Evolutionary conservation across 1,140 invertebrate species (phyloP).

Genomic region (Gryon sp.): DNA sequence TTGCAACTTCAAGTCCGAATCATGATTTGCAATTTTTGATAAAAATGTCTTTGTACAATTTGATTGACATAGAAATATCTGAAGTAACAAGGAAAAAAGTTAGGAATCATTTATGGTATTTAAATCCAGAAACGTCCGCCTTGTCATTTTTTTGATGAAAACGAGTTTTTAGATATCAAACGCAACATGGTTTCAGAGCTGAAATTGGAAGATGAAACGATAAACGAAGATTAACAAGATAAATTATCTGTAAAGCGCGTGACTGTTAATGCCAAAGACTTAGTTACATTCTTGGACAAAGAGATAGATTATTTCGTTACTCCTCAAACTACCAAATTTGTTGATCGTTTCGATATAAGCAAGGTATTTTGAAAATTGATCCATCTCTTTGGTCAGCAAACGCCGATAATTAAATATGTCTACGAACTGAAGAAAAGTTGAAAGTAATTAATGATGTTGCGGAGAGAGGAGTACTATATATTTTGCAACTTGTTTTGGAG

Average conservation of each 20-base stretch:
- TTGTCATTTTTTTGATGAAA: slow-evolving; percentile 33
- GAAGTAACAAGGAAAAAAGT: slow-evolving; percentile 8
- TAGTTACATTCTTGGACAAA: not conserved
- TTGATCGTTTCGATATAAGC: not conserved
- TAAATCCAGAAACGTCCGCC: slow-evolving; percentile 10
- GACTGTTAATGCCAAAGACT: not conserved
- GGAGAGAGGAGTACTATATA: slow-evolving; percentile 42
- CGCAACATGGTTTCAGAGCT: slow-evolving; percentile 16
- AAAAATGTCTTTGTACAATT: not conserved
- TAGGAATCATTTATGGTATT: slow-evolving; percentile 35
- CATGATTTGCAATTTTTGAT: slow-evolving; percentile 2
- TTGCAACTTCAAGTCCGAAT: not conserved
- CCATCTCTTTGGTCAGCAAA: not conserved
- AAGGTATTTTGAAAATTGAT: not conserved
- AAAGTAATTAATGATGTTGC: slow-evolving; percentile 57
- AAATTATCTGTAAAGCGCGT: not conserved
- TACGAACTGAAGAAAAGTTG: slow-evolving; percentile 21
- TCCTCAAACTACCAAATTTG: not conserved
- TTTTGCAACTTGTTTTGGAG: too few species aligned
- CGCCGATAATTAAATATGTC: slow-evolving; percentile 6
- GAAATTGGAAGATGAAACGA: not conserved
- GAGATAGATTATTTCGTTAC: slow-evolving; percentile 1
- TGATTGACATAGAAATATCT: not conserved
- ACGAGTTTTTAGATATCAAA: slow-evolving; percentile 25
- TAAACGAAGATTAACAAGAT: too few species aligned